phyloP scores from a whole-genome alignment of 2,113 vertebrate species.

The Carettochelys insculpta region DNA sequence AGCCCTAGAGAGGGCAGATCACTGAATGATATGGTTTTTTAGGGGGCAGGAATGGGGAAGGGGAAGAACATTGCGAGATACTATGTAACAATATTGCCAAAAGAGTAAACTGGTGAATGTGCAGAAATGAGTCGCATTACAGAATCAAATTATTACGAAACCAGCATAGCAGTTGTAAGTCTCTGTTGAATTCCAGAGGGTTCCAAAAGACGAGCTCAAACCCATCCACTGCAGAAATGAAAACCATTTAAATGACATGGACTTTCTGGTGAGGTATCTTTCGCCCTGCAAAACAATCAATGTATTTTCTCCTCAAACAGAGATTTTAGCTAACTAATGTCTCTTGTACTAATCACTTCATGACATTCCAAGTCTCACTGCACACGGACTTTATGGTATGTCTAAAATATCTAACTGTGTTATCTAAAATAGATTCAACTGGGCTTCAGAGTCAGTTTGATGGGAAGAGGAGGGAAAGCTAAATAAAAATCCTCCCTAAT shows the following conservation, averaged over 20 bases:
- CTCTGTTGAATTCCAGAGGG: neutral
- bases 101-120: constrained; percentile 43
- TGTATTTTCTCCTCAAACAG: constrained; percentile 4
- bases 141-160: neutral
- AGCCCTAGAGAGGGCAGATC: constrained; percentile 3
- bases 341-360: neutral
- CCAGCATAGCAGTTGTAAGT: neutral
- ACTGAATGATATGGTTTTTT: neutral
- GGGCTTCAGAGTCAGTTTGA: constrained; percentile 21
- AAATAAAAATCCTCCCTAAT: constrained; percentile 29
- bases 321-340: neutral
- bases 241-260: neutral
- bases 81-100: neutral
- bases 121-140: constrained; percentile 24
- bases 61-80: constrained; percentile 31
- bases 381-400: neutral
- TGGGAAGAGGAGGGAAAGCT: constrained; percentile 34
- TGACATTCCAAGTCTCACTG: neutral
- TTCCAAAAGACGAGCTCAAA: neutral
- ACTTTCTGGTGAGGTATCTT: neutral
- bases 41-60: accelerated
- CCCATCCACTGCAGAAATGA: neutral
- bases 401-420: too few species aligned
- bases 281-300: constrained; percentile 20
- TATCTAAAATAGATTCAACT: neutral